These are phyloP conservation scores for Exephanes ischioxanthus DNA, from an alignment of 2,888 invertebrate genomes.

Conservation along the genomic window DNA sequence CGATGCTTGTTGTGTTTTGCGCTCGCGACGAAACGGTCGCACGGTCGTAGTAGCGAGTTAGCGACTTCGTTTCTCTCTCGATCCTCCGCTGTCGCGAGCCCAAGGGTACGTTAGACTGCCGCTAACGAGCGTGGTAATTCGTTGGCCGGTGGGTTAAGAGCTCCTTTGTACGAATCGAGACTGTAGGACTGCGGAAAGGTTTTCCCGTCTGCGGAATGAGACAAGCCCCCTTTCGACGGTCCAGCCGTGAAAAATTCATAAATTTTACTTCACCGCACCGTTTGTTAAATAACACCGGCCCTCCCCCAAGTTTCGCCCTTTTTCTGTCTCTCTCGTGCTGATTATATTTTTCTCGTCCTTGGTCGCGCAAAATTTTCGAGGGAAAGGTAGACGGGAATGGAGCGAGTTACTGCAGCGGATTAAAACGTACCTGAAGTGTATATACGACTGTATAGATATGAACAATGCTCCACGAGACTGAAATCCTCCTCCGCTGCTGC, in stretches of 20 bases:
- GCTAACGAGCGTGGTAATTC: constrained; percentile 72
- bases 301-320: not conserved
- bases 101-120: constrained; percentile 68
- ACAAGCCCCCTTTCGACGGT: constrained; percentile 12
- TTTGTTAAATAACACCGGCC: constrained; percentile 59
- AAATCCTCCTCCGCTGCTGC: not conserved
- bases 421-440: constrained; percentile 44
- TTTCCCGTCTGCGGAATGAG: constrained; percentile 14
- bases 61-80: constrained; percentile 49
- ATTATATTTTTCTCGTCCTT: constrained; percentile 8
- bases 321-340: not conserved
- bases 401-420: constrained; percentile 21
- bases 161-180: constrained; percentile 67
- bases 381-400: not conserved
- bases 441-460: not conserved
- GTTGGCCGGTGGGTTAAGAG: constrained; percentile 65
- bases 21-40: constrained; percentile 52
- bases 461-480: not conserved
- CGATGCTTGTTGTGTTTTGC: constrained; percentile 12
- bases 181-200: constrained; percentile 49
- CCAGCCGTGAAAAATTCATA: constrained; percentile 62
- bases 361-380: constrained; percentile 4
- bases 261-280: constrained; percentile 56
- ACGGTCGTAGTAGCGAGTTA: constrained; percentile 55
- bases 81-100: constrained; percentile 26